Evolutionary conservation across 2,113 vertebrate genomes (phyloP), one percentile per base, ranked within the genome.

Genomic region (Oxygymnocypris stewartii): DNA sequence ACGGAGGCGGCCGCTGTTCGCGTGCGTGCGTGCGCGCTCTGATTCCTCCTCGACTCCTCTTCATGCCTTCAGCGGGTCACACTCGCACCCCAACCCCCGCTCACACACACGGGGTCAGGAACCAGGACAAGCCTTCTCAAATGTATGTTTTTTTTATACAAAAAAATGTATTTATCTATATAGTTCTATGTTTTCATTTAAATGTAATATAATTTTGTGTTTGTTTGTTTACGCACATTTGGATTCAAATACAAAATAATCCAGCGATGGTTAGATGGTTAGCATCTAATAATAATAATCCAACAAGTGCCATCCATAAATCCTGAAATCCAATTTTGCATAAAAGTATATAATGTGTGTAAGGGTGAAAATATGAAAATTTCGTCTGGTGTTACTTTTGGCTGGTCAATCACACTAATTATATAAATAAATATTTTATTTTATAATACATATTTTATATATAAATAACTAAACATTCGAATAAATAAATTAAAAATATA

Each of bases 11-110:
- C 40, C n/a, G 2, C 2, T 23, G 80, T 63, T 18, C 79, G 35
- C 57, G 79, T 80, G 78, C 57, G 79, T 80, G 78, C 57, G 23
- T 7, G n/a, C 7, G 40, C 40, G 40, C 44, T 40, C 13, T 65
- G 25, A 49, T 82, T 42, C 61, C 61, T 82, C 59, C 79, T 82
- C 79, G 2, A 67, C 54, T 77, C 79, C 79, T 78, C 81, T 82
- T 65, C 63, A 82, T 82, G n/a, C 65, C 81, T 35, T 69, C 63
- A 71, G 63, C 20, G 28, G 44, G 18, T 51, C 63, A 18, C 11
- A 14, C 31, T 47, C 57, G 23, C 47, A 23, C 28, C 65, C 61
- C 25, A 71, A 8, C 14, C 18, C 80, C 63, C 42, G 31, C 65
- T 14, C 67, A 1, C 5, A 40, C 49, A 42, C 18, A 25, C 57